Conservation (phyloP, 2,888 invertebrate genomes). For the Pseudoips prasinana region DNA sequence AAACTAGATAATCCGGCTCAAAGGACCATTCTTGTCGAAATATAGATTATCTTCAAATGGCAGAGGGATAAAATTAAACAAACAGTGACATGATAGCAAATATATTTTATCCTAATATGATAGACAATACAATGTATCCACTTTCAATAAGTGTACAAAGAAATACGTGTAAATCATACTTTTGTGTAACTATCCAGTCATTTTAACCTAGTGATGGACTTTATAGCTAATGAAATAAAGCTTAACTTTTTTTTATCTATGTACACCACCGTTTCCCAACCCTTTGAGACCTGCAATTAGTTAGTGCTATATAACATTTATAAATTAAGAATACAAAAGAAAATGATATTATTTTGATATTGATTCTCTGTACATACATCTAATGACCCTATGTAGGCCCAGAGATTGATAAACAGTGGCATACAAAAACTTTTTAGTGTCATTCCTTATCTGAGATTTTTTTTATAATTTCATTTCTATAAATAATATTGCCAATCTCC, state of each 20-base stretch:
- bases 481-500: constrained; percentile 42
- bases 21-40: too few species aligned
- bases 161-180: constrained; percentile 42
- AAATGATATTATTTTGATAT: neutral
- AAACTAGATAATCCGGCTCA: too few species aligned
- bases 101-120: constrained; percentile 72
- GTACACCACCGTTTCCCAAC: constrained; percentile 39
- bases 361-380: neutral
- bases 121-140: constrained; percentile 61
- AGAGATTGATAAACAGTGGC: neutral
- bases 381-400: too few species aligned
- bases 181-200: constrained; percentile 36
- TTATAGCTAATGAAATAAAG: constrained; percentile 32
- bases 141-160: constrained; percentile 49
- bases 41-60: too few species aligned
- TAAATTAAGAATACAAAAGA: neutral
- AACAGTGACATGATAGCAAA: constrained; percentile 69
- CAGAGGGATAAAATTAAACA: too few species aligned
- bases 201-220: constrained; percentile 33
- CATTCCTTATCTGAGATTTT: constrained; percentile 17
- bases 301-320: too few species aligned
- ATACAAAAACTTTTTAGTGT: constrained; percentile 14
- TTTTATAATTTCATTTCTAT: constrained; percentile 17
- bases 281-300: neutral
- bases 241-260: constrained; percentile 27